Evolutionary conservation across 2,113 vertebrate species (phyloP), one percentile per base, ranked within the genome.

Genomic region (Melospiza melodia): DNA sequence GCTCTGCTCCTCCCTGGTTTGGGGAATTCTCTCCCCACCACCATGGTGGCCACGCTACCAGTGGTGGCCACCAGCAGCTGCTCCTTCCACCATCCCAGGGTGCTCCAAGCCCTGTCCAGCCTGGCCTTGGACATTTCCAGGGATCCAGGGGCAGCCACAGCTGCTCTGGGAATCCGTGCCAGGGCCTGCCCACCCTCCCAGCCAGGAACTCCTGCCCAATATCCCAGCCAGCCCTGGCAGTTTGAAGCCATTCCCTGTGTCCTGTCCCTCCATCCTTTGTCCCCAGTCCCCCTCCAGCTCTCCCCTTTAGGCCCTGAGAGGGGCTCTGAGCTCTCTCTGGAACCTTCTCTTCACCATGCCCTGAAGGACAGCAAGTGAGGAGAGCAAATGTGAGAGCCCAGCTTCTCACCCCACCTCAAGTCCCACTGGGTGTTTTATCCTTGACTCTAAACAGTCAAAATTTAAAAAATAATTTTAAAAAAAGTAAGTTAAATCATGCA

Each of bases 41-140:
- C 5, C 2, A 23, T 43, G 27, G 51, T 41, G 83, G 65, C 85
- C 86, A 33, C 0, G 3, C 23, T 25, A 14, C 20, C 66, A 17
- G 22, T 1, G 8, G 65, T n/a, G 22, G 35, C 81, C 72, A 73
- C 2, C 3, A 81, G 63, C 68, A 69, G 48, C 39, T 61, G 63
- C 79, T 89, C 81, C 28, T 46, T 18, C 46, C 54, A 30, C 19
- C 0, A 0, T 2, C 19, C 52, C 78, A 68, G 62, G 17, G 0
- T 46, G 55, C 20, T 83, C 78, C 87, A 20, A 81, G 27, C 51
- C 15, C 31, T 0, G 0, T 33, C 68, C 59, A 61, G 0, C 5
- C 39, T 23, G 46, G 39, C 6, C 17, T 68, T 15, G 48, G n/a
- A 1, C 55, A 54, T 1, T 31, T 0, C 17, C 71, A 83, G 54